These are phyloP conservation scores for Noctilio leporinus DNA, from an alignment of 2,113 vertebrate species.

Conservation along the genomic window DNA sequence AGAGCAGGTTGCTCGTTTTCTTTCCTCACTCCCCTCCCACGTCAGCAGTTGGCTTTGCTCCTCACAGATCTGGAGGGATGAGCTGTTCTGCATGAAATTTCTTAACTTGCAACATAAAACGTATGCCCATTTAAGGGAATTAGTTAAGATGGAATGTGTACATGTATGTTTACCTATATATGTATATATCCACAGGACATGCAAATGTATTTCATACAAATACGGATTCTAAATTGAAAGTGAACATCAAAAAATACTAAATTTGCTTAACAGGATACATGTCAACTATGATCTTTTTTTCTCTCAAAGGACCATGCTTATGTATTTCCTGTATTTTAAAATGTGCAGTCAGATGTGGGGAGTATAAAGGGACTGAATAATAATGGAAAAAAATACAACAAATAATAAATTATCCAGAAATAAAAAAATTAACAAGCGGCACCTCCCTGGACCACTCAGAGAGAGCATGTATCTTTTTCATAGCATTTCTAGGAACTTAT, in stretches of 20 bases:
- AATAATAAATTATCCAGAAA: too few relatives aligned
- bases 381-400: too few relatives aligned
- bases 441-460: background rate
- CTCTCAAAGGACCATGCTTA: background rate
- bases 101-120: background rate
- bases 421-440: conserved; percentile 18
- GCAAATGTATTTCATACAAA: background rate
- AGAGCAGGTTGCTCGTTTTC: background rate
- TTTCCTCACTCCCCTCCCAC: background rate
- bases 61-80: background rate
- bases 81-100: background rate
- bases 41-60: background rate
- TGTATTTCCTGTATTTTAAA: background rate
- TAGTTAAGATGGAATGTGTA: background rate
- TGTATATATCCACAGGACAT: background rate
- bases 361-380: too few relatives aligned
- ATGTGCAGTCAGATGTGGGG: too few relatives aligned
- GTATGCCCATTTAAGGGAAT: background rate
- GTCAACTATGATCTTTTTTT: background rate
- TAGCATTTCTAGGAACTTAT: conserved; percentile 30
- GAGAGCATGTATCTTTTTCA: conserved; percentile 34
- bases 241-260: background rate
- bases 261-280: background rate
- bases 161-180: background rate
- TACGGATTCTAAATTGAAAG: conserved; percentile 29